Evolutionary conservation across 2,888 invertebrate species (phyloP), one percentile per base, ranked within the genome.

Genomic region (Eupithecia pulchellata): DNA sequence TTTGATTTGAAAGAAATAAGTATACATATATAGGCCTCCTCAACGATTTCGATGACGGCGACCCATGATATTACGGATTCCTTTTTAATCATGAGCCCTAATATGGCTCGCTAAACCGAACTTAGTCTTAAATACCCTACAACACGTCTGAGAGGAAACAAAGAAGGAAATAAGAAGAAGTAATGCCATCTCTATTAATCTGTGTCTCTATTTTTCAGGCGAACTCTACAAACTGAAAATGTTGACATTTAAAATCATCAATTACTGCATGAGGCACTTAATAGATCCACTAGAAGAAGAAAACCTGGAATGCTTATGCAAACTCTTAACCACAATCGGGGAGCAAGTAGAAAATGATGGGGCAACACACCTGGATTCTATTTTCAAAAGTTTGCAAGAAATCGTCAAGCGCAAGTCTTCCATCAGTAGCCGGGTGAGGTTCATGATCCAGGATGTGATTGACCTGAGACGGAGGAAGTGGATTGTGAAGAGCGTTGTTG

Each of bases 141-240:
- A n/a, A n/a, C n/a, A n/a, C n/a, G n/a, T n/a, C n/a, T n/a, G n/a
- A n/a, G n/a, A n/a, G n/a, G n/a, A n/a, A n/a, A n/a, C 34, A 11
- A 34, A 34, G 34, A 34, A 34, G 34, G n/a, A n/a, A n/a, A n/a
- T n/a, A n/a, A n/a, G n/a, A n/a, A n/a, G n/a, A n/a, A n/a, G n/a
- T n/a, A n/a, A n/a, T n/a, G n/a, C n/a, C n/a, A n/a, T n/a, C n/a
- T n/a, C n/a, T n/a, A n/a, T n/a, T n/a, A n/a, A n/a, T n/a, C n/a
- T n/a, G n/a, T n/a, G n/a, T n/a, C n/a, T n/a, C n/a, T 64, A 20
- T 47, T 61, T 36, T 64, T 5, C 85, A 94, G 93, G 99, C 80
- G 99, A 99, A 94, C 95, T 99, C 61, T 99, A 97, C 89, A 99
- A 98, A 89, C 95, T 98, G 81, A 96, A 96, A 77, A 98, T 99